Base-by-base conservation (phyloP, 2,888 invertebrate species). In the Fragum sueziense region DNA sequence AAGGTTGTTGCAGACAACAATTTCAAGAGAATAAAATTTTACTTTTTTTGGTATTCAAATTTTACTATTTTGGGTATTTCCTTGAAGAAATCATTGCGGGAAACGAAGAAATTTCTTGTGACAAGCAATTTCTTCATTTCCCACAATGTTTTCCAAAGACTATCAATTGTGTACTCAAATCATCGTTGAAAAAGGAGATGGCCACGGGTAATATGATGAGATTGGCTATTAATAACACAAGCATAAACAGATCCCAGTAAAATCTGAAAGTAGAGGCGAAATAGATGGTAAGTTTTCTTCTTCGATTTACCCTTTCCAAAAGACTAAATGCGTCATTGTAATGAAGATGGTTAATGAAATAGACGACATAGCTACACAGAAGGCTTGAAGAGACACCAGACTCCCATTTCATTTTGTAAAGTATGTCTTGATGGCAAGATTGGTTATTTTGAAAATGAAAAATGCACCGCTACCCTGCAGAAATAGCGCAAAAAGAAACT, bases 221-320 rank as follows among this genome's bases (percentile, higher is more conserved):
- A 95, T 99, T 99, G 92, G 99, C 98, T 94, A 99, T 98, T 93
- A 99, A 95, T 92, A 99, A 95, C 93, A 99, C 96, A 94, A 99
- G 95, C 99, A 99, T 99, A 94, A 99, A 98, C 93, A 99, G 96
- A 95, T 99, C 99, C 99, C 99, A 99, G 95, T 99, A 99, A 95
- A 99, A 99, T 95, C 99, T 99, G 95, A 70, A 95, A 96, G 84
- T n/a, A n/a, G n/a, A n/a, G n/a, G n/a, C n/a, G n/a, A n/a, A n/a
- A n/a, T n/a, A n/a, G n/a, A n/a, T n/a, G n/a, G n/a, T n/a, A n/a
- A n/a, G n/a, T n/a, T n/a, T n/a, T n/a, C n/a, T n/a, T n/a, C n/a
- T n/a, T n/a, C n/a, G n/a, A n/a, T n/a, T n/a, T n/a, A n/a, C n/a
- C n/a, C n/a, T n/a, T n/a, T n/a, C n/a, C n/a, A n/a, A n/a, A n/a